Conservation (phyloP, 2,113 vertebrate genomes). For the Alethe castanea region DNA sequence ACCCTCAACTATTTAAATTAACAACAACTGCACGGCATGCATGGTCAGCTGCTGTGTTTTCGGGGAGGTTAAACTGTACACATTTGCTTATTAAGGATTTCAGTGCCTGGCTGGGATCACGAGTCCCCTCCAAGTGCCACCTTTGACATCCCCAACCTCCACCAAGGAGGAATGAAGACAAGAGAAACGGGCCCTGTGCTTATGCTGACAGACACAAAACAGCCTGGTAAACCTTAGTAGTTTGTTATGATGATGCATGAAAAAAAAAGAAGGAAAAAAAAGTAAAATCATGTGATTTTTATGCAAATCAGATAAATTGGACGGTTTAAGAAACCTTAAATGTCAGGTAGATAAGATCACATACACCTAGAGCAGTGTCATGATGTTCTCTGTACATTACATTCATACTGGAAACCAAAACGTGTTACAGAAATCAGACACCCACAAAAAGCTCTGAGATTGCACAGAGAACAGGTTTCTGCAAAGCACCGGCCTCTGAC, state of each 20-base stretch:
- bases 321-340: conserved; percentile 34
- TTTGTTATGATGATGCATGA: conserved; percentile 39
- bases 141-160: not conserved
- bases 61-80: not conserved
- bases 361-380: conserved; percentile 20
- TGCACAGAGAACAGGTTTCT: conserved; percentile 24
- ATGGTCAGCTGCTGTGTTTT: not conserved
- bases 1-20: not conserved
- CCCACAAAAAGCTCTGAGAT: conserved; percentile 20
- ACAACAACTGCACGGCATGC: not conserved
- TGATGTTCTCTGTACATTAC: not conserved
- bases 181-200: accelerated
- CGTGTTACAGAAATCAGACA: conserved; percentile 16
- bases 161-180: not conserved
- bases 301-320: conserved; percentile 33
- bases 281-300: conserved; percentile 31
- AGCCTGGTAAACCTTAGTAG: not conserved
- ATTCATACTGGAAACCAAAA: conserved; percentile 43
- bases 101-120: not conserved
- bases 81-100: not conserved
- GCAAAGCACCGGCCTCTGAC: not conserved
- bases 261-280: not conserved
- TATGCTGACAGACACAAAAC: not conserved
- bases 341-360: conserved; percentile 56
- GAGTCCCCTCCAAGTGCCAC: not conserved